A percentile compares a stretch with the other conserved stretches of the same genome.
Conservation (phyloP, 2,797 vertebrate genomes). For the Myioborus miniatus region DNA sequence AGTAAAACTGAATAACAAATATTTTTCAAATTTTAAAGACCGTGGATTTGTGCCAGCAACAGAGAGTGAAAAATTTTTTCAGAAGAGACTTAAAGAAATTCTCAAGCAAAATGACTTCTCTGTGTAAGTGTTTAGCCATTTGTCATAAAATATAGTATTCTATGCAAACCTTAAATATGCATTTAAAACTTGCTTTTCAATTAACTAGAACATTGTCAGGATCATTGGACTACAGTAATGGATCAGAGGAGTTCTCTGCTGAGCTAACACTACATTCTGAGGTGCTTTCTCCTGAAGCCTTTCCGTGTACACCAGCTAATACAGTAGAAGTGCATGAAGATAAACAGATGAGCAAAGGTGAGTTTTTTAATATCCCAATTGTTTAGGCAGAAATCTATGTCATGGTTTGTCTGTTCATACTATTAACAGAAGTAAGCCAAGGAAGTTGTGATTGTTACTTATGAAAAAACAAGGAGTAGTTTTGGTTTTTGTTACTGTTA, state of each 20-base stretch:
- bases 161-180: constrained; percentile 24
- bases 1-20: constrained; percentile 44
- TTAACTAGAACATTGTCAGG: constrained; percentile 85
- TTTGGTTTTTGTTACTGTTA: background rate
- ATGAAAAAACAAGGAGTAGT: background rate
- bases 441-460: background rate
- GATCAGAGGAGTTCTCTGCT: constrained; percentile 82
- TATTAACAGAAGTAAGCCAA: background rate
- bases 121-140: constrained; percentile 83
- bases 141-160: constrained; percentile 13
- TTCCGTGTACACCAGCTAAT: constrained; percentile 83
- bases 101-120: constrained; percentile 91
- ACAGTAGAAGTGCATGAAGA: constrained; percentile 86
- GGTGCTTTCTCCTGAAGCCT: constrained; percentile 75
- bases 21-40: constrained; percentile 83
- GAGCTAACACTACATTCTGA: constrained; percentile 87
- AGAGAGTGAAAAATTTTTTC: constrained; percentile 91
- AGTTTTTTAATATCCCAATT: constrained; percentile 41
- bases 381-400: background rate
- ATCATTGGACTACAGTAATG: constrained; percentile 77
- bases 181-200: constrained; percentile 70
- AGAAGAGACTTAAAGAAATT: constrained; percentile 93
- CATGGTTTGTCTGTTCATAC: background rate
- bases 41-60: constrained; percentile 81
- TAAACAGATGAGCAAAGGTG: constrained; percentile 79